These are phyloP conservation scores for Agonopterix arenella DNA, from an alignment of 2,888 invertebrate species.

Conservation along the genomic window DNA sequence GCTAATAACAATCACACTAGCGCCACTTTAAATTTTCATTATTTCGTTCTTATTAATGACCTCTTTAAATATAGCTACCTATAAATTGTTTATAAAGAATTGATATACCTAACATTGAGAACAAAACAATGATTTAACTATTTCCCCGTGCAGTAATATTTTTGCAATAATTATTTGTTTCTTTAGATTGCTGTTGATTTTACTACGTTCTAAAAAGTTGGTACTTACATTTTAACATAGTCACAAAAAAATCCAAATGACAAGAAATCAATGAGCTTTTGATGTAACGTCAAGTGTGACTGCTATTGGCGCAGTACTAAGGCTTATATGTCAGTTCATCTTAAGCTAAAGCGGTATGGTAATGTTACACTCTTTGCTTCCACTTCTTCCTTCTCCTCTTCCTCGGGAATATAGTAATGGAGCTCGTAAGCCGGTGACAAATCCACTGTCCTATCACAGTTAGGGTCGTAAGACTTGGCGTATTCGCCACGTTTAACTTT, in stretches of 20 bases:
- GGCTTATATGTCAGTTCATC: not conserved
- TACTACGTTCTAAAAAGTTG: not conserved
- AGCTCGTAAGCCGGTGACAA: conserved; percentile 62
- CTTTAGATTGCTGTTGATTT: not conserved
- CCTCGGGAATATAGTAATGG: conserved; percentile 62
- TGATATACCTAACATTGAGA: too few relatives aligned
- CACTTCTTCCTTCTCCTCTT: conserved; percentile 47
- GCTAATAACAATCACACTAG: too few relatives aligned
- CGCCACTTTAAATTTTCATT: too few relatives aligned
- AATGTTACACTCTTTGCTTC: conserved; percentile 24
- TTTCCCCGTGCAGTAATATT: too few relatives aligned
- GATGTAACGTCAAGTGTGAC: not conserved
- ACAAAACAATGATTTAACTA: too few relatives aligned
- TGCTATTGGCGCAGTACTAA: not conserved
- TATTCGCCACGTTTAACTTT: not conserved
- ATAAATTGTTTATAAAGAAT: too few relatives aligned
- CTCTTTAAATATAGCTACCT: too few relatives aligned
- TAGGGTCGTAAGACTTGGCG: conserved; percentile 23
- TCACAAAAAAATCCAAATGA: too few relatives aligned
- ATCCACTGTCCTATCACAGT: conserved; percentile 51
- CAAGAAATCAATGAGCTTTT: too few relatives aligned
- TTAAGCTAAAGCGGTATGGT: conserved; percentile 27
- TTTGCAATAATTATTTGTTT: not conserved
- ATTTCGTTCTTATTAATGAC: not conserved
- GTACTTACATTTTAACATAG: too few relatives aligned